A percentile compares a stretch with the other conserved stretches of the same genome.
phyloP scores from a whole-genome alignment of 2,797 vertebrate genomes.

The Carapus acus region DNA sequence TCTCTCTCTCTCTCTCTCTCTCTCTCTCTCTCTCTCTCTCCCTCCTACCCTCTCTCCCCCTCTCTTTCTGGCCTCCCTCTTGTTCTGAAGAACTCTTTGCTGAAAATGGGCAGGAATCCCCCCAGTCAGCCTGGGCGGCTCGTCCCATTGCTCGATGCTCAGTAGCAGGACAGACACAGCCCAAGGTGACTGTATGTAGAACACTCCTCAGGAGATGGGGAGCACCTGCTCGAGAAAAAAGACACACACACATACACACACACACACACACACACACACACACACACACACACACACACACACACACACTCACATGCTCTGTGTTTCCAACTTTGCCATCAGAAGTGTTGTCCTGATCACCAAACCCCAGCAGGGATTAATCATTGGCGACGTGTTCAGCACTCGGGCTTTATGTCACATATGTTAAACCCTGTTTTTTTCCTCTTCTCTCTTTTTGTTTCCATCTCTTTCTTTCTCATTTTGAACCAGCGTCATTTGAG shows the following conservation, averaged over 20 bases:
- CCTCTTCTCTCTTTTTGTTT: no score
- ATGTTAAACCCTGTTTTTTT: no score
- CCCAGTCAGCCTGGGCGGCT: slow-evolving; percentile 34
- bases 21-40: not conserved
- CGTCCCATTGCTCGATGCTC: slow-evolving; percentile 42
- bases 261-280: slow-evolving; percentile 8
- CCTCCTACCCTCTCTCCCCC: not conserved
- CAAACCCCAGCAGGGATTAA: no score
- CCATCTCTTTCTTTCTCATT: no score
- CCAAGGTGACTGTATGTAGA: slow-evolving; percentile 67
- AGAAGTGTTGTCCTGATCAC: no score
- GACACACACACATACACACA: slow-evolving; percentile 13
- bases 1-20: no score
- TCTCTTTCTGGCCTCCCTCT: slow-evolving; percentile 2
- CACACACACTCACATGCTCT: slow-evolving; percentile 7
- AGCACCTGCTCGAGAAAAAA: slow-evolving; percentile 51
- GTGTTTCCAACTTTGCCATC: slow-evolving; percentile 9
- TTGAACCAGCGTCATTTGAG: slow-evolving; percentile 22
- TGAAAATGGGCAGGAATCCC: slow-evolving; percentile 39
- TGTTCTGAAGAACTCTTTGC: slow-evolving; percentile 9
- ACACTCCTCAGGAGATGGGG: slow-evolving; percentile 58
- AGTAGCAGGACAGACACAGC: slow-evolving; percentile 55
- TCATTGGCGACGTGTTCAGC: slow-evolving; percentile 32
- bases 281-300: slow-evolving; percentile 13
- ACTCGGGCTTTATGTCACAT: slow-evolving; percentile 3